Percentiles rank a stretch among this genome's conserved stretches.
phyloP scores from a whole-genome alignment of 2,888 invertebrate genomes.

The Octonoba sinensis region DNA sequence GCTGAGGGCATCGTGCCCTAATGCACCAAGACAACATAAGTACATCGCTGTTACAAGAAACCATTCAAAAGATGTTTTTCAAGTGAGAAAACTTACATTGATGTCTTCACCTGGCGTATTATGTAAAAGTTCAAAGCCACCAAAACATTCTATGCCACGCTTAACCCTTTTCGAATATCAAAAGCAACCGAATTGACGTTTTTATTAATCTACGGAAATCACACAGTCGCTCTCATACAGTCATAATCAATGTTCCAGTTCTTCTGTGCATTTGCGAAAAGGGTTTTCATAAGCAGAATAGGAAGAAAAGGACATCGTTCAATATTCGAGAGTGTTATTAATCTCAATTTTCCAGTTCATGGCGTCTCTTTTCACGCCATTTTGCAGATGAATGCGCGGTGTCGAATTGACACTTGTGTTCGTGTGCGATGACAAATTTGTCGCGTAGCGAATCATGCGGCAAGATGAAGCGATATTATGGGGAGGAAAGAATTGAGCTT shows the following conservation, averaged over 20 bases:
- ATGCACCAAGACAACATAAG: too few species aligned
- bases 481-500: too few species aligned
- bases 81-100: not conserved
- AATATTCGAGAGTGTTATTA: conserved; percentile 44
- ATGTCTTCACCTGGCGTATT: conserved; percentile 11
- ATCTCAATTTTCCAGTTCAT: conserved; percentile 62
- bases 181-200: conserved; percentile 41
- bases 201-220: conserved; percentile 43
- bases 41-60: too few species aligned
- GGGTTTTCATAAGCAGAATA: conserved; percentile 1
- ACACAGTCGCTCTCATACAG: conserved; percentile 18
- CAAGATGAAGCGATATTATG: conserved; percentile 42
- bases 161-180: conserved; percentile 34
- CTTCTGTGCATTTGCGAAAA: conserved; percentile 13
- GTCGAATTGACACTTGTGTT: not conserved
- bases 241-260: conserved; percentile 39
- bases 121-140: conserved; percentile 32
- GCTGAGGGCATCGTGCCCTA: too few species aligned
- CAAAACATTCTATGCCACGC: conserved; percentile 38
- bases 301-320: conserved; percentile 23
- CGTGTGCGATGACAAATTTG: conserved; percentile 58
- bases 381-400: not conserved
- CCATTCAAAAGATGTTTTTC: not conserved
- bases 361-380: conserved; percentile 23
- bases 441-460: conserved; percentile 38